Conservation (phyloP, 2,113 vertebrate genomes). For the Solea senegalensis region DNA sequence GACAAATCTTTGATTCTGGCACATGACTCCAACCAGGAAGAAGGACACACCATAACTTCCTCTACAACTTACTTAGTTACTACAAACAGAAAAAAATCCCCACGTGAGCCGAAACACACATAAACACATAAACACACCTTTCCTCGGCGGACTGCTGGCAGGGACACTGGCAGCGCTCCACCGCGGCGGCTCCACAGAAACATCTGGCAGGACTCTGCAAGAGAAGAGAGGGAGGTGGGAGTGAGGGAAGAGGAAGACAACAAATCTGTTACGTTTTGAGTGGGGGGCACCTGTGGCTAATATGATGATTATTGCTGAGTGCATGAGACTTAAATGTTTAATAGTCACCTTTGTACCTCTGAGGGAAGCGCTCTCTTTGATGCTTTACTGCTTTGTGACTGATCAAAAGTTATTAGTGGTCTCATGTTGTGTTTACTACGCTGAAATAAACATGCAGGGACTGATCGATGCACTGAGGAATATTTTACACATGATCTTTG, state of each 20-base stretch:
- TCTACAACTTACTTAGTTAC: neutral
- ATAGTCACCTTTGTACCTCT: constrained; percentile 73
- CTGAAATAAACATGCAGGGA: constrained; percentile 21
- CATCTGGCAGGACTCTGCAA: constrained; percentile 75
- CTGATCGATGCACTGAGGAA: neutral
- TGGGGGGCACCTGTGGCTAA: constrained; percentile 57
- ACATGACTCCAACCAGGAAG: neutral
- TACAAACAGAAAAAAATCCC: neutral
- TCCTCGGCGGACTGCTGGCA: constrained; percentile 32
- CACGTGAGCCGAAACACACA: neutral
- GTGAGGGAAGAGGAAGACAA: constrained; percentile 73
- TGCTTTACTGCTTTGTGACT: constrained; percentile 62
- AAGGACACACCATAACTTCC: neutral
- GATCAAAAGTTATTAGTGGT: constrained; percentile 38
- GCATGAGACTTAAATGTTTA: constrained; percentile 58
- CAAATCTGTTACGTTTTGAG: constrained; percentile 72
- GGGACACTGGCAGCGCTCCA: constrained; percentile 43
- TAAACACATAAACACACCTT: constrained; percentile 44
- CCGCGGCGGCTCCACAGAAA: constrained; percentile 61
- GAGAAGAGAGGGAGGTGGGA: constrained; percentile 75
- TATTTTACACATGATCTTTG: constrained; percentile 6
- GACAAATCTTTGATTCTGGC: neutral
- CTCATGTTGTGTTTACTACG: constrained; percentile 7
- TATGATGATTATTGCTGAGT: constrained; percentile 61
- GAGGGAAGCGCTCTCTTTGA: constrained; percentile 60